Evolutionary conservation across 2,797 vertebrate genomes (phyloP), one percentile per base, ranked within the genome.

Genomic region (Xiphorhynchus erythropygius): DNA sequence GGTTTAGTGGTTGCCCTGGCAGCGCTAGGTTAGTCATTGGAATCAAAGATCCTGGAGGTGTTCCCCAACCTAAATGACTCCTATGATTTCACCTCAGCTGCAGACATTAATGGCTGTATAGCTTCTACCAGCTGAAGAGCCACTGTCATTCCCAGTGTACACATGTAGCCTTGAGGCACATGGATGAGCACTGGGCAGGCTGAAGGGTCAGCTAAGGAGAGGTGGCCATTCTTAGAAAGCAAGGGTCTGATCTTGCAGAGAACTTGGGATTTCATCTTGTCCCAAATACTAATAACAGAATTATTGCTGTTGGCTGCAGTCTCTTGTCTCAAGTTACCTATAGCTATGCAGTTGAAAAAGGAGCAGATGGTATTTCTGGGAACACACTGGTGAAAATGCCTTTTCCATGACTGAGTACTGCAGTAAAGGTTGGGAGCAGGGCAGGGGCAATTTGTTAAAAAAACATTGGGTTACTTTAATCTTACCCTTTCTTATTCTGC

Each of bases 111-210:
- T 21, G 41, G 27, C 27, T 71, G 13, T 44, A 5, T 16, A 35
- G 49, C 44, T 60, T 56, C 55, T 23, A 7, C 41, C 39, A 23
- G 27, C 63, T 49, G 9, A 35, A 70, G 52, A 39, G 47, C 23
- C 10, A 0, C 9, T 56, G 39, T n/a, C 18, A 10, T 70, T 88
- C 49, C 77, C 13, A 2, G 15, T 7, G 33, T 0, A 0, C 65
- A 12, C 1, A 0, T 6, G 22, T 73, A n/a, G 8, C 49, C 8
- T 7, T 44, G 19, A 49, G 60, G 56, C 25, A 19, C 15, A 3
- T 0, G 3, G 39, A 18, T 65, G 60, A 50, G 39, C 22, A 19
- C 44, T 0, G 1, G 39, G 8, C 32, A 9, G 33, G 60, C 47
- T 13, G 49, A 69, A 64, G 23, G 57, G 11, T 23, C 69, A 84